Evolutionary conservation across 2,797 vertebrate genomes (phyloP).

Genomic region (Mycteria americana): DNA sequence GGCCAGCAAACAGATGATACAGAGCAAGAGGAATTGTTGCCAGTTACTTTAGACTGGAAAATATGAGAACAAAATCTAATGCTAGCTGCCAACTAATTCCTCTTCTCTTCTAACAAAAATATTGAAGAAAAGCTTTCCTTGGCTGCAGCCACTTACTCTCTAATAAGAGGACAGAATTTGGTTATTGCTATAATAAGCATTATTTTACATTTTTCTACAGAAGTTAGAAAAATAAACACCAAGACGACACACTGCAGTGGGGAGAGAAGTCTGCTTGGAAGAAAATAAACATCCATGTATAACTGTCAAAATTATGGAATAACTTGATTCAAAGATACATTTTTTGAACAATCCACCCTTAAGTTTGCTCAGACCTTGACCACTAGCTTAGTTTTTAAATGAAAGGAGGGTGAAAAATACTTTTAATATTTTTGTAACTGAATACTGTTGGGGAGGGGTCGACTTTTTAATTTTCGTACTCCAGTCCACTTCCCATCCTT

Average conservation of each 20-base stretch:
- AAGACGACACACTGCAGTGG: background rate
- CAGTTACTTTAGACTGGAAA: slow-evolving; percentile 75
- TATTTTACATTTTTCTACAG: background rate
- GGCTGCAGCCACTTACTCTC: slow-evolving; percentile 20
- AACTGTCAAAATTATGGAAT: background rate
- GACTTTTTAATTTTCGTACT: background rate
- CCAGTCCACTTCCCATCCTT: background rate
- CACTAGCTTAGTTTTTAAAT: background rate
- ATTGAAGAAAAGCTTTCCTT: slow-evolving; percentile 5
- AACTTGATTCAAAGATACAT: background rate
- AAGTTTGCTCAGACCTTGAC: background rate
- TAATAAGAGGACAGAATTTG: background rate
- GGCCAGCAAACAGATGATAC: slow-evolving; percentile 59
- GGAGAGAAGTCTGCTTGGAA: background rate
- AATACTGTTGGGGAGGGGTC: background rate
- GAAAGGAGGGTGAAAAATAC: background rate
- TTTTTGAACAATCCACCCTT: background rate
- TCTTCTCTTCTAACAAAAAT: slow-evolving; percentile 50
- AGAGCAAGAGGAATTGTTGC: slow-evolving; percentile 63
- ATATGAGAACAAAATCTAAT: slow-evolving; percentile 68
- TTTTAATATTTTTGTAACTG: background rate
- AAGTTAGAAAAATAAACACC: slow-evolving; percentile 4
- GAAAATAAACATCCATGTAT: background rate
- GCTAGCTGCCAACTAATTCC: slow-evolving; percentile 66
- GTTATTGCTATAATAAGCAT: background rate